These are phyloP conservation scores for Onychostoma macrolepis DNA, from an alignment of 2,113 vertebrate species.

Conservation along the genomic window DNA sequence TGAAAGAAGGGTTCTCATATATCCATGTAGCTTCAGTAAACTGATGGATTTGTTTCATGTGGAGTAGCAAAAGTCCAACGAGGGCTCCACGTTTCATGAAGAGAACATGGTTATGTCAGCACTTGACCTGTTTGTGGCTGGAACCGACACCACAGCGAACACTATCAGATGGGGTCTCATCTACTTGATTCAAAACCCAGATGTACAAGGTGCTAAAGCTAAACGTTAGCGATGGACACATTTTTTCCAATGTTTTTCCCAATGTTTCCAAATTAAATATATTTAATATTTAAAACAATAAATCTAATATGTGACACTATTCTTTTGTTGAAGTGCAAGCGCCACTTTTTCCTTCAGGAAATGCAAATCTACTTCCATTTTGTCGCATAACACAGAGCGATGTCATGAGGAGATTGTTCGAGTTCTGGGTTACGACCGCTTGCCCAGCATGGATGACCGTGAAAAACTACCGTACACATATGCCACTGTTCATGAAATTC, in stretches of 20 bases:
- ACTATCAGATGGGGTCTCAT: slow-evolving; percentile 76
- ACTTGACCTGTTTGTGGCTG: slow-evolving; percentile 75
- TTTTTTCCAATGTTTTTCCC: neutral
- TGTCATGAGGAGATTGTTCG: slow-evolving; percentile 57
- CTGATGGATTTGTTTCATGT: neutral
- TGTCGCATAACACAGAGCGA: slow-evolving; percentile 21
- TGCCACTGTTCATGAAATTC: slow-evolving; percentile 60
- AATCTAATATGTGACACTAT: neutral
- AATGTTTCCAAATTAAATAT: neutral
- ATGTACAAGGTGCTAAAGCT: slow-evolving; percentile 62
- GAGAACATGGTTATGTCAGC: slow-evolving; percentile 74
- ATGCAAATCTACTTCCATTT: neutral
- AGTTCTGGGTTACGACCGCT: slow-evolving; percentile 50
- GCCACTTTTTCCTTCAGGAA: neutral
- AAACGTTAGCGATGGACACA: neutral
- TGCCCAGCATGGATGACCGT: slow-evolving; percentile 56
- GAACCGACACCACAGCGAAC: slow-evolving; percentile 73
- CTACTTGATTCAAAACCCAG: slow-evolving; percentile 71
- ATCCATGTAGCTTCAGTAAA: neutral
- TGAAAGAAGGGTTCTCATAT: neutral
- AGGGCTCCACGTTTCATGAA: slow-evolving; percentile 69
- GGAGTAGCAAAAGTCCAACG: slow-evolving; percentile 62
- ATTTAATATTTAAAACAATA: neutral
- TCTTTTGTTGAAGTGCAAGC: neutral
- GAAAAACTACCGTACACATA: slow-evolving; percentile 44